Conservation (phyloP, 2,888 invertebrate species). For the Synanthedon tipuliformis region DNA sequence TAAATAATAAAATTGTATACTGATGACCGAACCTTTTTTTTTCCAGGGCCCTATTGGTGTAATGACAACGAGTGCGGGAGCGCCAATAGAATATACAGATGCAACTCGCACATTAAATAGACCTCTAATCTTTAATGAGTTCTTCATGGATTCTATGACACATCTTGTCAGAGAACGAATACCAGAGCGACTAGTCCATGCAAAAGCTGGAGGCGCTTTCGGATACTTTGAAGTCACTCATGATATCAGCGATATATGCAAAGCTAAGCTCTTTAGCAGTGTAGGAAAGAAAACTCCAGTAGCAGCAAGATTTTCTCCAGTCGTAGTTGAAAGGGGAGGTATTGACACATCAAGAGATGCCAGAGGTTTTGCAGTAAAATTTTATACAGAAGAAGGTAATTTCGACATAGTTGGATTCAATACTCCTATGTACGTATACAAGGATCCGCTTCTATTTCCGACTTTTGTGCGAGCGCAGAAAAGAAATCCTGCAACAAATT, state of each 20-base stretch:
- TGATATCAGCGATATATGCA: conserved; percentile 80
- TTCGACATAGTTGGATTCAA: conserved; percentile 92
- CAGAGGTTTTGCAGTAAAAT: conserved; percentile 89
- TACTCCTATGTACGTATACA: conserved; percentile 88
- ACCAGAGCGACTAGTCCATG: conserved; percentile 92
- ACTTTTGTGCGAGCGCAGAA: conserved; percentile 94
- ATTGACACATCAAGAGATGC: conserved; percentile 88
- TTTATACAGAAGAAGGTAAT: conserved; percentile 89
- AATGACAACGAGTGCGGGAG: conserved; percentile 81
- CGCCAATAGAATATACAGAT: conserved; percentile 78
- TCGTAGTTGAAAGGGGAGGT: conserved; percentile 85
- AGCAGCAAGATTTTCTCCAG: conserved; percentile 81
- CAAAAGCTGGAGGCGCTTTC: conserved; percentile 91
- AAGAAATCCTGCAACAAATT: conserved; percentile 87
- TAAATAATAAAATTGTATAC: too few relatives aligned
- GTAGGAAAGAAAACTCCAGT: conserved; percentile 83
- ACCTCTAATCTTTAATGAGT: conserved; percentile 82
- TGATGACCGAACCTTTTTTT: neutral
- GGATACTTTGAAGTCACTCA: conserved; percentile 87
- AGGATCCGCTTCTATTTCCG: conserved; percentile 88
- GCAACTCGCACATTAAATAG: conserved; percentile 82
- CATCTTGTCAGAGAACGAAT: conserved; percentile 90
- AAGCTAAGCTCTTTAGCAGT: conserved; percentile 77
- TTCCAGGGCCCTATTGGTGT: conserved; percentile 62
- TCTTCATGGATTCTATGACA: conserved; percentile 78